Conservation (phyloP, 1,140 invertebrate species). For the Heliconius melpomene region DNA sequence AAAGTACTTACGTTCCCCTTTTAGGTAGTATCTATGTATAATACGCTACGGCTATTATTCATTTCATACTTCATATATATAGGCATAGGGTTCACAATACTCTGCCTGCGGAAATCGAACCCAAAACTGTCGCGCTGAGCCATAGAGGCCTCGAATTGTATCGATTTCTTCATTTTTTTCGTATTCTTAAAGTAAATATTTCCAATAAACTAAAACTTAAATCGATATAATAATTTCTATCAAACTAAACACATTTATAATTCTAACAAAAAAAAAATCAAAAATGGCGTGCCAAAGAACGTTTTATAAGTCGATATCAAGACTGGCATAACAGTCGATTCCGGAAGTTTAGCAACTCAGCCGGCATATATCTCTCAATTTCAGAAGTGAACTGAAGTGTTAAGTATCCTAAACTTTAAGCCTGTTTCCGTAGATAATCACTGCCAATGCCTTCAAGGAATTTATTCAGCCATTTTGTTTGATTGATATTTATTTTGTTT, state of each 20-base stretch:
- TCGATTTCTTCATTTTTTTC: too few species aligned
- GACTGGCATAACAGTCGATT: constrained; percentile 15
- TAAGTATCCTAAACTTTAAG: constrained; percentile 6
- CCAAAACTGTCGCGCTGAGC: too few species aligned
- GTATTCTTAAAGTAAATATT: too few species aligned
- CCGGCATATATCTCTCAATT: constrained; percentile 10
- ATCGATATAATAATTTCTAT: too few species aligned
- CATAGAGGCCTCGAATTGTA: too few species aligned
- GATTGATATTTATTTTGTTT: too few species aligned
- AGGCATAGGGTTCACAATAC: too few species aligned
- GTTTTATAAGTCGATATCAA: constrained; percentile 1
- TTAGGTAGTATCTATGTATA: not conserved
- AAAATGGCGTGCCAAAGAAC: not conserved
- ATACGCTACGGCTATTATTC: not conserved
- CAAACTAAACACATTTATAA: not conserved
- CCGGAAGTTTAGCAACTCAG: constrained; percentile 17
- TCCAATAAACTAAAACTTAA: too few species aligned
- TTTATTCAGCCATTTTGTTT: too few species aligned
- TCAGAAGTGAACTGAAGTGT: constrained; percentile 9
- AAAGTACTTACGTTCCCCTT: constrained; percentile 16
- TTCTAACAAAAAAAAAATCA: not conserved
- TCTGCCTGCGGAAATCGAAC: too few species aligned
- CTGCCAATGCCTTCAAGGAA: not conserved
- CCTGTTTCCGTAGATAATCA: constrained; percentile 16
- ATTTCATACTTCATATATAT: too few species aligned